These are phyloP conservation scores for Polylopha cassiicola DNA, from an alignment of 2,888 invertebrate genomes.

Conservation along the genomic window DNA sequence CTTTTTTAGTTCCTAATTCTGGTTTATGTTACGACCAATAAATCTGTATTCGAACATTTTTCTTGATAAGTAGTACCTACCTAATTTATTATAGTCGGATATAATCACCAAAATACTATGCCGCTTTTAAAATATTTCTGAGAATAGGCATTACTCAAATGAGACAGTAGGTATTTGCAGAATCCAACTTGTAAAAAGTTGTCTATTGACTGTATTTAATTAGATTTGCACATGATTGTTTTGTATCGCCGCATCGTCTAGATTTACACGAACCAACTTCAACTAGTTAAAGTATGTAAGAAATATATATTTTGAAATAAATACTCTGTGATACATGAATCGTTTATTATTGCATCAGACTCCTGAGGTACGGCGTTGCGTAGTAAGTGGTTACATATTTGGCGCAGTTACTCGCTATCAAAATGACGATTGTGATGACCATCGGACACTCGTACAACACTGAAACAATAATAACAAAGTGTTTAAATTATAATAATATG, in stretches of 20 bases:
- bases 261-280: no score
- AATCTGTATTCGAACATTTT: no score
- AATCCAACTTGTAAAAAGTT: not conserved
- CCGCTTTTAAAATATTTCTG: no score
- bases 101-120: not conserved
- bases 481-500: no score
- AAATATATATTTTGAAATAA: slow-evolving; percentile 62
- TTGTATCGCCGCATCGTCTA: no score
- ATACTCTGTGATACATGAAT: slow-evolving; percentile 66
- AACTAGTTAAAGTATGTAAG: slow-evolving; percentile 22
- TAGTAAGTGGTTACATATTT: slow-evolving; percentile 49
- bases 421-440: slow-evolving; percentile 33
- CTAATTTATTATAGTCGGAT: no score
- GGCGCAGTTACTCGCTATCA: slow-evolving; percentile 36
- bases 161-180: not conserved
- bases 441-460: slow-evolving; percentile 73
- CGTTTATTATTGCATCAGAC: slow-evolving; percentile 27
- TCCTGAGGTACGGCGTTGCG: slow-evolving; percentile 44
- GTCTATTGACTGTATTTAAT: no score
- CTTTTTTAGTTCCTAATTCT: no score
- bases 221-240: no score
- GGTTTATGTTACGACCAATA: no score
- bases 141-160: not conserved
- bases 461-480: slow-evolving; percentile 46
- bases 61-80: no score